Evolutionary conservation across 1,140 invertebrate genomes (phyloP).

Genomic region (Caenorhabditis tropicalis): DNA sequence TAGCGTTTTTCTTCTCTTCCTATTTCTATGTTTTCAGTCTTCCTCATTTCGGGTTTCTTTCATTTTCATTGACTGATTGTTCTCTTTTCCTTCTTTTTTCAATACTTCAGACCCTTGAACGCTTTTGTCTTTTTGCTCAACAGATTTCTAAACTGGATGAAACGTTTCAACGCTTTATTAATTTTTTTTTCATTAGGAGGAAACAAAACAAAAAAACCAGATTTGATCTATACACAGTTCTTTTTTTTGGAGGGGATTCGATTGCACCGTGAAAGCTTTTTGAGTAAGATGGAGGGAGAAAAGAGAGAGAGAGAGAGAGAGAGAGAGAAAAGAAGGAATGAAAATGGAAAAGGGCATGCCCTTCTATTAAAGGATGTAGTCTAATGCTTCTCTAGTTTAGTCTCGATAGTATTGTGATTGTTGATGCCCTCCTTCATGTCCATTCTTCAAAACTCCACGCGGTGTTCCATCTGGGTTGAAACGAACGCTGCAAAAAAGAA

Average conservation of each 20-base stretch:
- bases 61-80: background rate
- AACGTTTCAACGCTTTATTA: slow-evolving; percentile 19
- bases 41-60: background rate
- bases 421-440: slow-evolving; percentile 37
- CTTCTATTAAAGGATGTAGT: background rate
- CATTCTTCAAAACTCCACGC: slow-evolving; percentile 58
- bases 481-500: slow-evolving; percentile 44
- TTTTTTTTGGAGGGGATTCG: background rate
- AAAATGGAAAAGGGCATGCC: background rate
- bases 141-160: background rate
- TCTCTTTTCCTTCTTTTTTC: background rate
- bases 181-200: background rate
- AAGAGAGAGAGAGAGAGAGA: slow-evolving; percentile 8
- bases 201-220: background rate
- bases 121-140: background rate
- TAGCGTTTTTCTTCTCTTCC: background rate
- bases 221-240: background rate
- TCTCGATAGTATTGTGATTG: slow-evolving; percentile 49
- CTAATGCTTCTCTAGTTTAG: background rate
- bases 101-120: background rate
- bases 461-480: slow-evolving; percentile 61
- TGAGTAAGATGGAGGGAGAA: background rate
- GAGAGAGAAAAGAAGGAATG: background rate
- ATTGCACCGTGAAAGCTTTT: slow-evolving; percentile 46
- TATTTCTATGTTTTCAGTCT: background rate